Evolutionary conservation across 2,888 invertebrate genomes (phyloP).

Genomic region (Drosophila anomelani): DNA sequence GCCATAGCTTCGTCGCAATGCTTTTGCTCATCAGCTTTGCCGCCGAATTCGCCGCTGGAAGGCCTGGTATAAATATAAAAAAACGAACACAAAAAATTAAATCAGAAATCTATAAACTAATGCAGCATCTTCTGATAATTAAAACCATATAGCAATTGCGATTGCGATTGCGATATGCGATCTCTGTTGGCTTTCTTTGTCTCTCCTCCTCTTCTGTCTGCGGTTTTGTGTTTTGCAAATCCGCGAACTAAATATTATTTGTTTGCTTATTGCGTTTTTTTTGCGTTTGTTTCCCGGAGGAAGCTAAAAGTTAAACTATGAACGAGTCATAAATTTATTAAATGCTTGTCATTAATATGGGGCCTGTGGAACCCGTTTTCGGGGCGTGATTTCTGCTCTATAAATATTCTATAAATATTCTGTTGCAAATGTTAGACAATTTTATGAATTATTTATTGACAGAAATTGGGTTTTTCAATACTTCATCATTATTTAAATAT

Average conservation of each 20-base stretch:
- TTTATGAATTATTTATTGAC: slow-evolving; percentile 1
- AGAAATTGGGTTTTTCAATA: not conserved
- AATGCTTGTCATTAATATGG: not conserved
- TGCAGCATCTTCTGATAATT: slow-evolving; percentile 19
- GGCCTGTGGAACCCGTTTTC: slow-evolving; percentile 7
- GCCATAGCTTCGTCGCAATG: slow-evolving; percentile 50
- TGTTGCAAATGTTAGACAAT: not conserved
- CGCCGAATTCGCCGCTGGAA: slow-evolving; percentile 60
- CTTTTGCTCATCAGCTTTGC: slow-evolving; percentile 56
- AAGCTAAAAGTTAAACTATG: slow-evolving; percentile 24
- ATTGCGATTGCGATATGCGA: slow-evolving; percentile 50
- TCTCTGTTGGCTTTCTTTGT: slow-evolving; percentile 20
- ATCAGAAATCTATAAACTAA: slow-evolving; percentile 10
- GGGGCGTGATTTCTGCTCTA: not conserved
- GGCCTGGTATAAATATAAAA: slow-evolving; percentile 62
- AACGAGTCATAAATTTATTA: slow-evolving; percentile 4
- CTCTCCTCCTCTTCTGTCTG: slow-evolving; percentile 14
- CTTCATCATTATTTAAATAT: not conserved
- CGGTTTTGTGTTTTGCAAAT: slow-evolving; percentile 27
- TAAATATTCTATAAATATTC: slow-evolving; percentile 6
- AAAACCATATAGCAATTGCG: slow-evolving; percentile 16
- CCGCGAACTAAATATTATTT: slow-evolving; percentile 28
- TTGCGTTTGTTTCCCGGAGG: slow-evolving; percentile 21
- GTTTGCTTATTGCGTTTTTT: slow-evolving; percentile 31
- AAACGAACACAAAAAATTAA: not conserved